A percentile compares a stretch with the other conserved stretches of the same genome.
Conservation (phyloP, 2,888 invertebrate genomes). For the Hirudinaria manillensis region DNA sequence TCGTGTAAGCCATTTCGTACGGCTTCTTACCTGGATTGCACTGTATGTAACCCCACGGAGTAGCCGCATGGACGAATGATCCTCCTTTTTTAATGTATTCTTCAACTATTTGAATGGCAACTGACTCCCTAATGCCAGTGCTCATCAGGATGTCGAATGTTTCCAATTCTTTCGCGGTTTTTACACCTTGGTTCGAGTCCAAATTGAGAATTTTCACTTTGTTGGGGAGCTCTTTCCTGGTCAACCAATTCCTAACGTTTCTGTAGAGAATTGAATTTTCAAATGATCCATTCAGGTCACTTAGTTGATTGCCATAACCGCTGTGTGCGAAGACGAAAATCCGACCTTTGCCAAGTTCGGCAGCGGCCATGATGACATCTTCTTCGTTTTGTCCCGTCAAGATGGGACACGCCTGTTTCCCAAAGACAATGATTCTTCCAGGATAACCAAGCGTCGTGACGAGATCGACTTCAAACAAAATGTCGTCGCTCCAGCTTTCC, state of each 20-base stretch:
- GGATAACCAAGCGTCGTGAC: constrained; percentile 21
- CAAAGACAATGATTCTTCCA: constrained; percentile 29
- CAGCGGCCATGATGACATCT: constrained; percentile 30
- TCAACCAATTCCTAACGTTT: constrained; percentile 32
- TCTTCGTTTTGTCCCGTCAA: constrained; percentile 27
- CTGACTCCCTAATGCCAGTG: not conserved
- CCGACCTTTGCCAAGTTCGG: constrained; percentile 34
- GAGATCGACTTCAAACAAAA: constrained; percentile 16
- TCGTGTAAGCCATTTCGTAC: constrained; percentile 34
- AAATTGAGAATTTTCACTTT: constrained; percentile 4
- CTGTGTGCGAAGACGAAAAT: constrained; percentile 34
- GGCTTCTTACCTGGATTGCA: constrained; percentile 26
- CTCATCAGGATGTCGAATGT: constrained; percentile 7
- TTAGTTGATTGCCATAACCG: constrained; percentile 26
- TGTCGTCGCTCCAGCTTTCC: not conserved
- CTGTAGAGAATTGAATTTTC: constrained; percentile 24
- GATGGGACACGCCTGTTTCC: constrained; percentile 23
- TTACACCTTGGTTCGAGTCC: not conserved
- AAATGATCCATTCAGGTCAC: not conserved
- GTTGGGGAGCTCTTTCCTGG: constrained; percentile 27
- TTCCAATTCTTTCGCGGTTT: not conserved
- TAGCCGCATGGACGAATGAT: constrained; percentile 35
- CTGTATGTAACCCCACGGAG: constrained; percentile 39
- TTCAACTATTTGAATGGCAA: not conserved
- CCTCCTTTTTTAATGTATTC: constrained; percentile 35